These are phyloP conservation scores for Sphaerophoria rueppellii DNA, from an alignment of 2,888 invertebrate species.

Conservation along the genomic window DNA sequence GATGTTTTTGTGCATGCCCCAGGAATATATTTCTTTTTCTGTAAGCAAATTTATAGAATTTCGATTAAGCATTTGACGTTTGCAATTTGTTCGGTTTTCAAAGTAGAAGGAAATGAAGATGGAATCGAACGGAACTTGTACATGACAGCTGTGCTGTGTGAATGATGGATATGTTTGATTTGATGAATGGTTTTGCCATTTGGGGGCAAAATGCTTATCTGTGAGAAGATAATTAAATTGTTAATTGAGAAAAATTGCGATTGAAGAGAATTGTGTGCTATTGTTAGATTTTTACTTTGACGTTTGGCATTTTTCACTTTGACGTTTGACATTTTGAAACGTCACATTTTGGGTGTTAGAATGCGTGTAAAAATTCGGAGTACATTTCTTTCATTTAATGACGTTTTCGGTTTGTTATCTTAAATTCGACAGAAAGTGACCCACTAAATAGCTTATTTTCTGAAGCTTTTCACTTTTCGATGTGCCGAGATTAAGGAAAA, in stretches of 20 bases:
- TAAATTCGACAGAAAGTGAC: too few relatives aligned
- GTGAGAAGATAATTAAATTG: not conserved
- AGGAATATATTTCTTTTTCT: not conserved
- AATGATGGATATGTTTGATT: constrained; percentile 16
- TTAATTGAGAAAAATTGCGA: not conserved
- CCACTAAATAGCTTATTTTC: too few relatives aligned
- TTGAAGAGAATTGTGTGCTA: not conserved
- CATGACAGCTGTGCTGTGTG: not conserved
- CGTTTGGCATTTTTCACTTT: too few relatives aligned
- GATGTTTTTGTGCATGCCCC: constrained; percentile 37
- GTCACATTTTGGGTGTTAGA: too few relatives aligned
- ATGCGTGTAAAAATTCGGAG: too few relatives aligned
- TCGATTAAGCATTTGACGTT: constrained; percentile 23
- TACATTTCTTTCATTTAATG: too few relatives aligned
- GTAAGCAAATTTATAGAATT: constrained; percentile 35
- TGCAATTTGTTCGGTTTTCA: constrained; percentile 27
- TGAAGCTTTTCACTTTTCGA: too few relatives aligned
- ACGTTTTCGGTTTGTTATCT: too few relatives aligned
- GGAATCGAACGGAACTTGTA: constrained; percentile 31
- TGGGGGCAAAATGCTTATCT: not conserved
- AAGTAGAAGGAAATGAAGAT: not conserved
- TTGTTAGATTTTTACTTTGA: too few relatives aligned
- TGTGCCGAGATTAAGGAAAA: too few relatives aligned
- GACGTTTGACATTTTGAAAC: too few relatives aligned
- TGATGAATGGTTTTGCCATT: constrained; percentile 24